Evolutionary conservation across 1,140 invertebrate species (phyloP).

Genomic region (Hyposmocoma kahamanoa): DNA sequence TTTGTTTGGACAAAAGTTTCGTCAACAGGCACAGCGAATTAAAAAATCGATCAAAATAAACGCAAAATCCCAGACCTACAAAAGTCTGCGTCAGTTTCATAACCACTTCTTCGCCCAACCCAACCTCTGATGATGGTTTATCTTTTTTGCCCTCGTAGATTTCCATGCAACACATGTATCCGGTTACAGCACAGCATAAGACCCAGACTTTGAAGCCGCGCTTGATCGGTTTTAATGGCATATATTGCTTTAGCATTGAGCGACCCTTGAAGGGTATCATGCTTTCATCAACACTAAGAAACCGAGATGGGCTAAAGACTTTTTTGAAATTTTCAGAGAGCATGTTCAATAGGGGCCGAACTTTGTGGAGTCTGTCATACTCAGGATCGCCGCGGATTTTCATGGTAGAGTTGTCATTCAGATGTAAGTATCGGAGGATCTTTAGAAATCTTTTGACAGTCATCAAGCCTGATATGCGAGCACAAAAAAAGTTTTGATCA

Average conservation of each 20-base stretch:
- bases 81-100: conserved; percentile 6
- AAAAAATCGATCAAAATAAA: conserved; percentile 3
- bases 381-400: conserved; percentile 29
- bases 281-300: conserved; percentile 39
- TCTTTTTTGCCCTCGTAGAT: conserved; percentile 57
- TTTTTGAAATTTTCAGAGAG: conserved; percentile 28
- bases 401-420: conserved; percentile 36
- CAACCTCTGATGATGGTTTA: conserved; percentile 20
- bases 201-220: conserved; percentile 41
- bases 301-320: conserved; percentile 25
- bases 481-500: conserved; percentile 38
- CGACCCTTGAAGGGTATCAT: conserved; percentile 55
- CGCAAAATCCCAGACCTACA: neutral
- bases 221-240: conserved; percentile 51
- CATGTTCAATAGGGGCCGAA: conserved; percentile 34
- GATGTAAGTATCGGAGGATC: conserved; percentile 37
- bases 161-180: conserved; percentile 44
- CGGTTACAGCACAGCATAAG: conserved; percentile 12
- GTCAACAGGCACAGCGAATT: neutral
- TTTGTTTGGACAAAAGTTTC: neutral
- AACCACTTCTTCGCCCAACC: conserved; percentile 44
- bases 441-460: conserved; percentile 52
- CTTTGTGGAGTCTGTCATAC: conserved; percentile 57
- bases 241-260: conserved; percentile 41
- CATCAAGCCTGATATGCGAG: conserved; percentile 47